Evolutionary conservation across 2,797 vertebrate species (phyloP).

Genomic region (Pogonophryne albipinna): DNA sequence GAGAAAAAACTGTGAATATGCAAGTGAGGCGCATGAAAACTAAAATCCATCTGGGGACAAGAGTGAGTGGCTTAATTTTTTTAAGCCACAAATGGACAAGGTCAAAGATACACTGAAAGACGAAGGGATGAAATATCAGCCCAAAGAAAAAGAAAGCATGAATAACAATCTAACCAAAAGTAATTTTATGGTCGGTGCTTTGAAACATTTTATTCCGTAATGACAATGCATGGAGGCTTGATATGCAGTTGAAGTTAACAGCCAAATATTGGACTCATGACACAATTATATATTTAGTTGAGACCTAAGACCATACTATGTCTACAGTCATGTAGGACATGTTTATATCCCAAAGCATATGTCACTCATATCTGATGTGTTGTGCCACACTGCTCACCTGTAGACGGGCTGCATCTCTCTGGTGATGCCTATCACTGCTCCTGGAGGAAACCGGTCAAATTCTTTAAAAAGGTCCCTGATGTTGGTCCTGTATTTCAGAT

Average conservation of each 20-base stretch:
- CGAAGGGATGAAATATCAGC: neutral
- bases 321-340: neutral
- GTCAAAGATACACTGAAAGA: neutral
- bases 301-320: conserved; percentile 1
- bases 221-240: neutral
- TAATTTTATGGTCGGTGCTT: neutral
- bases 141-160: neutral
- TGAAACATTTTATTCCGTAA: neutral
- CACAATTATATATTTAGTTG: neutral
- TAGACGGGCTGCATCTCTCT: conserved; percentile 98
- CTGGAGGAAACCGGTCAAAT: conserved; percentile 90
- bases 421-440: conserved; percentile 92
- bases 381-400: conserved; percentile 85
- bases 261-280: neutral
- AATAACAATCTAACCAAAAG: neutral
- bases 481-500: conserved; percentile 94
- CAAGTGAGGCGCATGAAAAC: conserved; percentile 16
- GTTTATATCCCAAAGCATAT: neutral
- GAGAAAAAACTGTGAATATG: conserved; percentile 33
- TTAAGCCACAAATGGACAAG: neutral
- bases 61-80: neutral
- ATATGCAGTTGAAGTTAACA: neutral
- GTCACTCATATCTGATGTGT: neutral
- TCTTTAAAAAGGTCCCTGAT: conserved; percentile 95
- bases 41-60: conserved; percentile 36